Conservation (phyloP, 1,140 invertebrate species). For the Drosophila athabasca region DNA sequence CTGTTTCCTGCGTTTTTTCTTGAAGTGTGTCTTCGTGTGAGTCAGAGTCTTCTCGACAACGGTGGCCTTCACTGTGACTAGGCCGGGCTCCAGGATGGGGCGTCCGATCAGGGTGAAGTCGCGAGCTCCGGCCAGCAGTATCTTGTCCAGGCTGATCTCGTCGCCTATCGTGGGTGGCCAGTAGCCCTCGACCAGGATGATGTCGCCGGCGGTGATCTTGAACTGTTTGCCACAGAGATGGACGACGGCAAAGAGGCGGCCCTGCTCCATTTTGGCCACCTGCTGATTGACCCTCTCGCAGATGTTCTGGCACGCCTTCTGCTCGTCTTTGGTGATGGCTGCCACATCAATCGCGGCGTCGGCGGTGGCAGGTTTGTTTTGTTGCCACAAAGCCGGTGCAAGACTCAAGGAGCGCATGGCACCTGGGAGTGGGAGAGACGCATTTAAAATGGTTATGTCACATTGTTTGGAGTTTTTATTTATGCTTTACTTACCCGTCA, state of each 20-base stretch:
- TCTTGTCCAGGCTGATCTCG: slow-evolving; percentile 93
- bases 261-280: slow-evolving; percentile 85
- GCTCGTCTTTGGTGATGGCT: slow-evolving; percentile 49
- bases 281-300: slow-evolving; percentile 86
- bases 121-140: slow-evolving; percentile 91
- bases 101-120: slow-evolving; percentile 94
- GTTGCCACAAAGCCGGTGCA: slow-evolving; percentile 55
- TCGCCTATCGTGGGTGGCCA: slow-evolving; percentile 94
- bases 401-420: slow-evolving; percentile 69
- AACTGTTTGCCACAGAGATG: slow-evolving; percentile 93
- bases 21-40: slow-evolving; percentile 91
- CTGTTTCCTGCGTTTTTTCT: slow-evolving; percentile 90
- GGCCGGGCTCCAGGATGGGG: slow-evolving; percentile 90
- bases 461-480: slow-evolving; percentile 7
- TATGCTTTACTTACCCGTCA: slow-evolving; percentile 26
- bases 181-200: slow-evolving; percentile 92
- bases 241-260: slow-evolving; percentile 94
- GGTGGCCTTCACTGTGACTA: slow-evolving; percentile 92
- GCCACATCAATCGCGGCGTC: slow-evolving; percentile 19
- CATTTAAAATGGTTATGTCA: slow-evolving; percentile 63
- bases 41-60: slow-evolving; percentile 95
- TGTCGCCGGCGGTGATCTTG: slow-evolving; percentile 93
- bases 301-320: slow-evolving; percentile 78
- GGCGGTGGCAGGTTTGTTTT: slow-evolving; percentile 47
- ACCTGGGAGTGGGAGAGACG: slow-evolving; percentile 28